These are phyloP conservation scores for Patella depressa DNA, from an alignment of 2,888 invertebrate species.

Conservation along the genomic window DNA sequence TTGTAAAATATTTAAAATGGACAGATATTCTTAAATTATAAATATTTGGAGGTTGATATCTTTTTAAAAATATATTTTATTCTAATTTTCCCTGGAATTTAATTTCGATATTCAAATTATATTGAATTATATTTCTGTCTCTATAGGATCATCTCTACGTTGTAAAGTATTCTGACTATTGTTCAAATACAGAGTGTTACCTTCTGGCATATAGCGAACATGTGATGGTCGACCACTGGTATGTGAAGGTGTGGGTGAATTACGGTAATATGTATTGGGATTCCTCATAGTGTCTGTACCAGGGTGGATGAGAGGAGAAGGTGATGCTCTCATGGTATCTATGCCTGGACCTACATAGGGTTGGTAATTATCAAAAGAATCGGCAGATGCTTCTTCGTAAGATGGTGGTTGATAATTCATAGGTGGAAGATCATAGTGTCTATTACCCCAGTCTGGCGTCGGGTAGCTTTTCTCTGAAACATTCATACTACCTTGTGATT, in stretches of 20 bases:
- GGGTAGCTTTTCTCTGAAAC: too few species aligned
- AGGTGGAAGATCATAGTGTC: neutral
- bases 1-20: too few species aligned
- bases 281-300: neutral
- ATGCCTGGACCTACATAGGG: neutral
- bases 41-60: too few species aligned
- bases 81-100: too few species aligned
- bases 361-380: neutral
- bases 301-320: neutral
- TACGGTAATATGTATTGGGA: neutral
- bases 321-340: neutral
- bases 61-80: too few species aligned
- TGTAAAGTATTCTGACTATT: slow-evolving; percentile 14
- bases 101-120: too few species aligned
- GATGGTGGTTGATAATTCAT: neutral
- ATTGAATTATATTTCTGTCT: slow-evolving; percentile 37
- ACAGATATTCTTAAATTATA: too few species aligned
- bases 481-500: neutral
- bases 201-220: neutral
- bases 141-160: slow-evolving; percentile 28
- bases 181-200: slow-evolving; percentile 28
- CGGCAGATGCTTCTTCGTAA: neutral
- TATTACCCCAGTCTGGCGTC: too few species aligned
- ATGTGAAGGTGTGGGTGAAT: neutral
- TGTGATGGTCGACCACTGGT: neutral